phyloP scores from a whole-genome alignment of 2,797 vertebrate genomes.

The Arctocebus calabarensis region DNA sequence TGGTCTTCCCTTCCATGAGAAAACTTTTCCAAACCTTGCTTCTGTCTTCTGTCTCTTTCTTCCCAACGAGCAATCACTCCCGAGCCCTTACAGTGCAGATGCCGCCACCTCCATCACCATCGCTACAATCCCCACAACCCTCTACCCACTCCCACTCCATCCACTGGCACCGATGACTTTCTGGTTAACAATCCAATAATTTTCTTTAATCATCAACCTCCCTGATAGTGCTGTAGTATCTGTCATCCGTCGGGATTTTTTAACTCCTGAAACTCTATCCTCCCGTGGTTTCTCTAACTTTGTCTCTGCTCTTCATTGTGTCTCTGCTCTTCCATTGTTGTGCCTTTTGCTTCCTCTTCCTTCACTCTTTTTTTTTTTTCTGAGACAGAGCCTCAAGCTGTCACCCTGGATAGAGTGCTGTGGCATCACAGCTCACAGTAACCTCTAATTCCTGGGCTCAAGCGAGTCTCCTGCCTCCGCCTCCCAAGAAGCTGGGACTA shows the following conservation, averaged over 20 bases:
- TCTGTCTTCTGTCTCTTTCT: not conserved
- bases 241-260: not conserved
- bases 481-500: no score
- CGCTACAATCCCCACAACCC: not conserved
- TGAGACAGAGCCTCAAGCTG: no score
- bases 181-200: not conserved
- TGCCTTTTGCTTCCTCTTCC: not conserved
- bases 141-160: not conserved
- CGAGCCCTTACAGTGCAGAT: no score
- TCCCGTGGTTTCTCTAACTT: not conserved
- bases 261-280: not conserved
- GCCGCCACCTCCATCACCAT: not conserved
- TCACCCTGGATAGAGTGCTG: no score
- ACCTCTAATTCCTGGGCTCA: no score
- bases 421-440: no score
- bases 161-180: not conserved
- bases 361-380: no score
- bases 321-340: not conserved
- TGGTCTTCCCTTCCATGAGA: not conserved
- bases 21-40: not conserved
- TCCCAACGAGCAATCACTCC: not conserved
- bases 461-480: no score
- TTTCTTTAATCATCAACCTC: not conserved
- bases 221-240: not conserved
- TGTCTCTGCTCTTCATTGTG: not conserved